Evolutionary conservation across 2,113 vertebrate species (phyloP).

Genomic region (Tor tambroides): DNA sequence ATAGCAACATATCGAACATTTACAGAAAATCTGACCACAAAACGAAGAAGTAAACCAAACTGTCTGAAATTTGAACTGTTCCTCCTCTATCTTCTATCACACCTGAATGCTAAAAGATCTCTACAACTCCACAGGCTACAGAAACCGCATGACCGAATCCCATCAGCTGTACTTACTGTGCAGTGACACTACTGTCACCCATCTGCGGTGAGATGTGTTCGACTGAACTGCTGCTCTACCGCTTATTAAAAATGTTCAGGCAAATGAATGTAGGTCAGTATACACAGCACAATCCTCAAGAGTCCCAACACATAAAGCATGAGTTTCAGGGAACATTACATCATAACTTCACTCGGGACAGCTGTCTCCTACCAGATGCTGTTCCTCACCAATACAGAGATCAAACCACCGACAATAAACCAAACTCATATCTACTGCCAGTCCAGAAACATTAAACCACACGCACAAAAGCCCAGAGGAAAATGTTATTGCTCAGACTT

Average conservation of each 20-base stretch:
- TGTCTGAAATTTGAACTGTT: not conserved
- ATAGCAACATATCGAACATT: not conserved
- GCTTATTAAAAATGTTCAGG: slow-evolving; percentile 33
- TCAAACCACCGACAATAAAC: not conserved
- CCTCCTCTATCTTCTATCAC: not conserved
- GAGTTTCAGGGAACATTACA: slow-evolving; percentile 35
- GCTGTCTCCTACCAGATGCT: slow-evolving; percentile 37
- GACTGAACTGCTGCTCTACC: not conserved
- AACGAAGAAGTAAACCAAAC: not conserved
- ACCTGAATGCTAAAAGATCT: not conserved
- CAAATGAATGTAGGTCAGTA: slow-evolving; percentile 42
- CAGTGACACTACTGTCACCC: not conserved
- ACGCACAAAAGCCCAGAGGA: not conserved
- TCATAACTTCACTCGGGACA: slow-evolving; percentile 21
- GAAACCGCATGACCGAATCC: not conserved
- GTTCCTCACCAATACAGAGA: not conserved
- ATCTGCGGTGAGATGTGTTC: not conserved
- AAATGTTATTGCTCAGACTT: not conserved
- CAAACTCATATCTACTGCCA: not conserved
- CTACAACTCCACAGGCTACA: not conserved
- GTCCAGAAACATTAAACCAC: not conserved
- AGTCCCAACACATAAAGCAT: slow-evolving; percentile 32
- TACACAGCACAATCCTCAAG: slow-evolving; percentile 41
- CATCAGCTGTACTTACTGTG: not conserved
- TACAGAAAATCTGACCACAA: not conserved